Base-by-base conservation (phyloP, 2,888 invertebrate species). In the Epistrophe eligans region DNA sequence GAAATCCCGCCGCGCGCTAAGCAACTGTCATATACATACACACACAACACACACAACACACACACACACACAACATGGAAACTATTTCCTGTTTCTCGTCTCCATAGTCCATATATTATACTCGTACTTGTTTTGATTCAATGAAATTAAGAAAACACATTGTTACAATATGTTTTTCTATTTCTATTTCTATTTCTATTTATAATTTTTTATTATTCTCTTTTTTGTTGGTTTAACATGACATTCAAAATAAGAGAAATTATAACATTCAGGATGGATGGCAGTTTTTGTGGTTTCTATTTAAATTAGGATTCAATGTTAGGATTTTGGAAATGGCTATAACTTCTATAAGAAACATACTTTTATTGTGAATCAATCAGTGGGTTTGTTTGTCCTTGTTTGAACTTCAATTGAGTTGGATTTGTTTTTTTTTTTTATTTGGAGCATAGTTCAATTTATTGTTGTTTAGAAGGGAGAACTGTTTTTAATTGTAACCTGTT, bases 61-160 rank as follows among this genome's bases (percentile, higher is more conserved):
- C 15, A n/a, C 24, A 52, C 19, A 57, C n/a, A 50, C 17, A 35
- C 17, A 50, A 67, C 55, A 70, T 70, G 40, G 40, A 57, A 77
- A 71, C 70, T 64, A 74, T 45, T 55, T 79, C 43, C 64, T 72
- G 52, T 32, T 19, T 71, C 43, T 52, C 62, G 32, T 52, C 43
- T 38, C 35, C 19, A 19, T 10, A 32, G 32, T 38, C 19, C 19
- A 19, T n/a, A 5, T n/a, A n/a, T n/a, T n/a, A n/a, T 6, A 35
- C 24, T 24, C 3, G 11, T 19, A 48, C 50, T 67, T 79, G 57
- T 40, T 73, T 73, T 79, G 50, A 79, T 58, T 58, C 66, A 73
- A 58, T 48, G 40, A 67, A 74, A 48, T 80, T 66, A 79, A 62
- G 64, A 60, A 70, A 70, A 70, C 62, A 67, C 66, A 80, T 67